Evolutionary conservation across 2,797 vertebrate genomes (phyloP).

Genomic region (Steatocranus sp.): DNA sequence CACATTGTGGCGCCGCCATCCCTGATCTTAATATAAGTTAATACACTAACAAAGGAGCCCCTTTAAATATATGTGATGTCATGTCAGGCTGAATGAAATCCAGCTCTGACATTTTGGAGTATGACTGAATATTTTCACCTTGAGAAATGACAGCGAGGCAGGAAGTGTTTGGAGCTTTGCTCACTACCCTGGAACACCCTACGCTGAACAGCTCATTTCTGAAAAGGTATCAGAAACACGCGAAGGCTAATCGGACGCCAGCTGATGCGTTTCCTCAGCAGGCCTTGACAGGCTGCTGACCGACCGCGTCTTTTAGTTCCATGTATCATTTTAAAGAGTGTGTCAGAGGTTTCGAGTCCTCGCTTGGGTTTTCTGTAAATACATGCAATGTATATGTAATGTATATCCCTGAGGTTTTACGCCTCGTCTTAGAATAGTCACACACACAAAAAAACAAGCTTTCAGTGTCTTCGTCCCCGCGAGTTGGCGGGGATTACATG

Average conservation of each 20-base stretch:
- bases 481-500: neutral
- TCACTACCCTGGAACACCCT: neutral
- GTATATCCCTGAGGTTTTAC: conserved; percentile 1
- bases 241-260: neutral
- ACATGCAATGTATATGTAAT: neutral
- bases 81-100: neutral
- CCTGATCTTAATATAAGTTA: neutral
- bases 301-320: neutral
- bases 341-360: neutral
- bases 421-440: conserved; percentile 57
- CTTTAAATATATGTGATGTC: neutral
- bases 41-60: neutral
- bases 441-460: neutral
- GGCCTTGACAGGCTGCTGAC: neutral
- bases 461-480: neutral
- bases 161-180: too few relatives aligned
- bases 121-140: neutral
- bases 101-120: neutral
- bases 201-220: neutral
- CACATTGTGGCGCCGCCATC: neutral
- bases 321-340: neutral
- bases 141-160: neutral
- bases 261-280: neutral
- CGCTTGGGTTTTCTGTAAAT: neutral
- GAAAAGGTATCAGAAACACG: neutral